Conservation (phyloP, 2,888 invertebrate species). For the Xestia xanthographa region DNA sequence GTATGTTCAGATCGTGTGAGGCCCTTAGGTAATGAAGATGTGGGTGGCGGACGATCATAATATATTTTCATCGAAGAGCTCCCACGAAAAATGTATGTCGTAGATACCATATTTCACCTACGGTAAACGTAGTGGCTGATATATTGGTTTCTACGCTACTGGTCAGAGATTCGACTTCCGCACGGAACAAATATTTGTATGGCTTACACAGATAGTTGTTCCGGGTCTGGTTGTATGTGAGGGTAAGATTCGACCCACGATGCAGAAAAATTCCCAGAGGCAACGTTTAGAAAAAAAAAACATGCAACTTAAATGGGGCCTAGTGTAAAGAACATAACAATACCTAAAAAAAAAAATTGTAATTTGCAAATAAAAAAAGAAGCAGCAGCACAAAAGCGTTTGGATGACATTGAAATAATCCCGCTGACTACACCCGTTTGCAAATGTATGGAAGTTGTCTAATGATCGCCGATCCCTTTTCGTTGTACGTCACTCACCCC, state of each 20-base stretch:
- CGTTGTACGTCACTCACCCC: slow-evolving; percentile 57
- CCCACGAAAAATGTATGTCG: slow-evolving; percentile 6
- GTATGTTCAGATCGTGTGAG: slow-evolving; percentile 20
- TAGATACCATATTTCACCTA: background rate
- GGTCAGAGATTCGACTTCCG: slow-evolving; percentile 17
- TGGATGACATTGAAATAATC: slow-evolving; percentile 42
- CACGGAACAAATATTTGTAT: slow-evolving; percentile 33
- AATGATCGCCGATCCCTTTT: slow-evolving; percentile 53
- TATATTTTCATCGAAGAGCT: slow-evolving; percentile 10
- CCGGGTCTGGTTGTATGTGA: slow-evolving; percentile 19
- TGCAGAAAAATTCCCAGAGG: slow-evolving; percentile 28
- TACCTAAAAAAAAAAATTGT: slow-evolving; percentile 22
- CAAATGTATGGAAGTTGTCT: slow-evolving; percentile 56
- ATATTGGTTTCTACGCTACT: slow-evolving; percentile 22
- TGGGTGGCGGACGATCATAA: slow-evolving; percentile 6
- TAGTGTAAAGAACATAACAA: slow-evolving; percentile 28
- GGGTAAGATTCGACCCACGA: slow-evolving; percentile 16
- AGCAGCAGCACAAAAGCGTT: slow-evolving; percentile 50
- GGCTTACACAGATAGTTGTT: slow-evolving; percentile 22
- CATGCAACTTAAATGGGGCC: slow-evolving; percentile 45
- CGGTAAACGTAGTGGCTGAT: background rate
- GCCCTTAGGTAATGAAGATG: slow-evolving; percentile 21
- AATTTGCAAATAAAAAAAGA: slow-evolving; percentile 43
- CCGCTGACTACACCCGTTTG: slow-evolving; percentile 53
- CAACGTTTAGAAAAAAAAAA: slow-evolving; percentile 27